Evolutionary conservation across 1,140 invertebrate genomes (phyloP), one percentile per base, ranked within the genome.

Genomic region (Papilio xuthus): DNA sequence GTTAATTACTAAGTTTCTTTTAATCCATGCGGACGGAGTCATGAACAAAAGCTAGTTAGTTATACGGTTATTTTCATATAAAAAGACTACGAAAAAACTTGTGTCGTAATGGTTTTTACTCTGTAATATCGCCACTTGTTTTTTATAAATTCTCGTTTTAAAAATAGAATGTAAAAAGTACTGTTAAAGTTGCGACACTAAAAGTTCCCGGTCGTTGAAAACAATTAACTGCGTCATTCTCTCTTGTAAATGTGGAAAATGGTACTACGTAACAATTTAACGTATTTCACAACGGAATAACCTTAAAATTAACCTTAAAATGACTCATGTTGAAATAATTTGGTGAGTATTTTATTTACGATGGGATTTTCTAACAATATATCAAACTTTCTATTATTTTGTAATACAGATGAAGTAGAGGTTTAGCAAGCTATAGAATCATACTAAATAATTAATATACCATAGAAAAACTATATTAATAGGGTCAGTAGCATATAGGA

Each of bases 111-210:
- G 20, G 8, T 56, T 56, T 56, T 56, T 47, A 47, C 50, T n/a
- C n/a, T 9, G 6, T 9, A 56, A 18, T 20, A 56, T 56, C 56
- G 20, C 26, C 56, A 60, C 20, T 28, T 32, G 60, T 32, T 67
- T 15, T 28, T 28, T 28, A 28, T 32, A 67, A 67, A 67, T 32
- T 28, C 13, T 32, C 26, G 60, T 28, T 0, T 23, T 56, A 32
- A 67, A 67, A 67, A 67, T 67, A 32, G 60, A 67, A 67, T 60
- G 12, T 7, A 26, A 60, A n/a, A 60, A 18, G 60, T 32, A 4
- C 60, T 15, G 13, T 60, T 26, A 18, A 67, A 67, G 60, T 67
- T 28, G 1, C 60, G 26, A 67, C 23, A 9, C 3, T 67, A 67
- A 32, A 28, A 10, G 26, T 1, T 60, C 20, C 23, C 60, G 15